These are phyloP conservation scores for Molossus alvarezi DNA, from an alignment of 2,797 vertebrate species.

Conservation along the genomic window DNA sequence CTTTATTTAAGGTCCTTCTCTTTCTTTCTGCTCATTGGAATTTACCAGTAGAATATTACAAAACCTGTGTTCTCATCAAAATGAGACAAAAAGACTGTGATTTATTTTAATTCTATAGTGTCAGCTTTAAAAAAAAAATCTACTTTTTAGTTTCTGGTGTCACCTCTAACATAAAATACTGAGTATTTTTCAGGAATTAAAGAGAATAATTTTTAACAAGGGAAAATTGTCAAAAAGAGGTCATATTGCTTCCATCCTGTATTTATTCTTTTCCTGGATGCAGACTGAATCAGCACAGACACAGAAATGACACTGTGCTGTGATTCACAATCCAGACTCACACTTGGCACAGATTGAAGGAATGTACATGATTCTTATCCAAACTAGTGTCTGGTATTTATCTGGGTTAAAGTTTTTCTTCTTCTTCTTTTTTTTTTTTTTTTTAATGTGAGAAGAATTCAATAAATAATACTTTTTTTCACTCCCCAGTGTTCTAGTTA, in stretches of 20 bases:
- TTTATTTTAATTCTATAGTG: slow-evolving; percentile 1
- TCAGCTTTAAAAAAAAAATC: background rate
- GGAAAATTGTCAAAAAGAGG: slow-evolving; percentile 12
- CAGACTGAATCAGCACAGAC: slow-evolving; percentile 66
- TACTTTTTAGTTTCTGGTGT: background rate
- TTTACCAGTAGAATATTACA: background rate
- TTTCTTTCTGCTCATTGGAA: background rate
- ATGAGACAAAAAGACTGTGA: background rate
- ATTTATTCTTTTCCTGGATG: slow-evolving; percentile 49
- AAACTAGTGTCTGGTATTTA: slow-evolving; percentile 77
- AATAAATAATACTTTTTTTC: slow-evolving; percentile 60
- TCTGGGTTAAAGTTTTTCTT: slow-evolving; percentile 34
- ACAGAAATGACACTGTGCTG: slow-evolving; percentile 27
- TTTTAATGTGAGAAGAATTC: slow-evolving; percentile 54
- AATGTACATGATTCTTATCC: slow-evolving; percentile 73
- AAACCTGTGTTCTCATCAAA: background rate
- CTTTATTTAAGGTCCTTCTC: background rate
- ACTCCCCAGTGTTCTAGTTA: background rate
- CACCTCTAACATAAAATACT: background rate
- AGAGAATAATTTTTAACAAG: background rate
- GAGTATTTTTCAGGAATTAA: background rate
- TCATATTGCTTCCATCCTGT: slow-evolving; percentile 52
- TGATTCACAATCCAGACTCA: slow-evolving; percentile 66
- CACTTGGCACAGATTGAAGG: slow-evolving; percentile 59
- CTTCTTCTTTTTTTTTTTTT: background rate